Percentiles rank a stretch among this genome's conserved stretches.
Conservation (phyloP, 2,888 invertebrate genomes). For the Nudaria mundana region DNA sequence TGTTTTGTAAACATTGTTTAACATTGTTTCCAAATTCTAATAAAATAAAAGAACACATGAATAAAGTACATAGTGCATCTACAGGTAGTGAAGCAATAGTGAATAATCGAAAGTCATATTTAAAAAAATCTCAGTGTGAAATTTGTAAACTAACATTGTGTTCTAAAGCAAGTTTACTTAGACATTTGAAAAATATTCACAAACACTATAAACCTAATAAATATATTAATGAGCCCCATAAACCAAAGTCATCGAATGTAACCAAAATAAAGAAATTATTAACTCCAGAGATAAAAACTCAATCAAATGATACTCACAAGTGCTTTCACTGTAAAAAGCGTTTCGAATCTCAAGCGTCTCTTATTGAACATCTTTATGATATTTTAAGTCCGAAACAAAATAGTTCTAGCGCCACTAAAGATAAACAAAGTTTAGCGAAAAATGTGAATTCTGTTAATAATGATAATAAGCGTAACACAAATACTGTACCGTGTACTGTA, state of each 20-base stretch:
- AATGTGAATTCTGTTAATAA: too few species aligned
- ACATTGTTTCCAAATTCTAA: slow-evolving; percentile 48
- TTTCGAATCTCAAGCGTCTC: slow-evolving; percentile 43
- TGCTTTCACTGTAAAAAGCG: slow-evolving; percentile 56
- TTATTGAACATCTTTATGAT: slow-evolving; percentile 62
- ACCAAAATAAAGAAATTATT: neutral
- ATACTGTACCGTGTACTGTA: neutral
- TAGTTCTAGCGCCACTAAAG: neutral
- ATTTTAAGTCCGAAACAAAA: slow-evolving; percentile 40
- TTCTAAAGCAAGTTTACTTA: slow-evolving; percentile 24
- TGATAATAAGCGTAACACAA: neutral
- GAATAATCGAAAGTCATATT: neutral
- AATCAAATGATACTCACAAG: slow-evolving; percentile 12
- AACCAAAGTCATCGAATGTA: neutral
- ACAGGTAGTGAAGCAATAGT: slow-evolving; percentile 3
- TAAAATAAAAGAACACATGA: slow-evolving; percentile 27
- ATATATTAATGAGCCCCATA: too few species aligned
- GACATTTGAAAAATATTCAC: slow-evolving; percentile 37
- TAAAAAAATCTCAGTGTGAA: slow-evolving; percentile 28
- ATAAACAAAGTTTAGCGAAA: too few species aligned
- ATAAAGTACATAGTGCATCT: slow-evolving; percentile 18
- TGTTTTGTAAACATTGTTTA: slow-evolving; percentile 52
- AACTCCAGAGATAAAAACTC: slow-evolving; percentile 7
- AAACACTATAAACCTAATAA: neutral
- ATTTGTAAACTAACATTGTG: slow-evolving; percentile 32